A percentile compares a stretch with the other conserved stretches of the same genome.
Evolutionary conservation across 2,888 invertebrate genomes (phyloP).

Genomic region (Spodoptera exigua): DNA sequence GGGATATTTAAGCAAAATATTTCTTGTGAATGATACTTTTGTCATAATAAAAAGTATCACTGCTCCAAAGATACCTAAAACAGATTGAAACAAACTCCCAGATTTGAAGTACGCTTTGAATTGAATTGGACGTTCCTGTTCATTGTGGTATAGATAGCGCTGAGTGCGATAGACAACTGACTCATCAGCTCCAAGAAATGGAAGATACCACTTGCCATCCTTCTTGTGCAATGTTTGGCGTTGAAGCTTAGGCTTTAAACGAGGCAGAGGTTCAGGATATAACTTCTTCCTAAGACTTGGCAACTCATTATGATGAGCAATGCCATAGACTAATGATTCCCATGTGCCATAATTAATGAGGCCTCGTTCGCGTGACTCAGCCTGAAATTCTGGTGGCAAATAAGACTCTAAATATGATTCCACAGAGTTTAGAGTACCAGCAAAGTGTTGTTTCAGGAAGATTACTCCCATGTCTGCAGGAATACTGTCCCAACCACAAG

Average conservation of each 20-base stretch:
- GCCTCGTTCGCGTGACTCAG: constrained; percentile 71
- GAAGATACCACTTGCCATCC: constrained; percentile 90
- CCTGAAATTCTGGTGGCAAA: constrained; percentile 57
- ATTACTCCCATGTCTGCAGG: constrained; percentile 96
- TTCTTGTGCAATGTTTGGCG: constrained; percentile 86
- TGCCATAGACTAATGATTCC: constrained; percentile 95
- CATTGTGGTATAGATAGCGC: constrained; percentile 91
- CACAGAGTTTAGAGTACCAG: constrained; percentile 93
- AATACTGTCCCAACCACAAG: constrained; percentile 98
- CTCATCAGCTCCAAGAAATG: constrained; percentile 95
- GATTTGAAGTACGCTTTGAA: constrained; percentile 92
- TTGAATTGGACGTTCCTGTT: constrained; percentile 93
- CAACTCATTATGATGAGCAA: constrained; percentile 91
- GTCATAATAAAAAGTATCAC: constrained; percentile 75
- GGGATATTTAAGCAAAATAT: constrained; percentile 69
- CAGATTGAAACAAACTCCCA: constrained; percentile 71
- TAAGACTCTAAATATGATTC: constrained; percentile 90
- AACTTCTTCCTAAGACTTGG: constrained; percentile 91
- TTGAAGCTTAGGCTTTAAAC: constrained; percentile 90
- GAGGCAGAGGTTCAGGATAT: constrained; percentile 90
- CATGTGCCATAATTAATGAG: constrained; percentile 95
- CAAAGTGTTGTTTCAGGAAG: constrained; percentile 92
- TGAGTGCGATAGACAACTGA: constrained; percentile 95
- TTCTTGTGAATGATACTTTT: constrained; percentile 61
- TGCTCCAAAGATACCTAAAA: constrained; percentile 88